Conservation (phyloP, 2,888 invertebrate genomes). For the Cynaeus angustus region DNA sequence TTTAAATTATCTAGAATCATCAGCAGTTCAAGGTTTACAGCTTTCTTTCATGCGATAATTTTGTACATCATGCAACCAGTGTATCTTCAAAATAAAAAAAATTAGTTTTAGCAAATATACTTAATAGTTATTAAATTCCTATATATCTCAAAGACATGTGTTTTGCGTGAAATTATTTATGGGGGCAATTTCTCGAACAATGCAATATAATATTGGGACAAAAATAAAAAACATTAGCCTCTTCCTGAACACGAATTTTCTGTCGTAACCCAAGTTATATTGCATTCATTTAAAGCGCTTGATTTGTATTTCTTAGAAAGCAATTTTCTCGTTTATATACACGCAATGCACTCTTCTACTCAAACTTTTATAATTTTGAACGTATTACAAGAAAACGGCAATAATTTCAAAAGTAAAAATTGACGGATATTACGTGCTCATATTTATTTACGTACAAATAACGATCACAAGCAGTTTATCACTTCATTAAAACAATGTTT, state of each 20-base stretch:
- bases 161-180: constrained; percentile 55
- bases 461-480: background rate
- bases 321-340: constrained; percentile 56
- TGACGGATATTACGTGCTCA: background rate
- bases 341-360: constrained; percentile 53
- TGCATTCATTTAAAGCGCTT: constrained; percentile 52
- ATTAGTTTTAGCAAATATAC: background rate
- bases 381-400: constrained; percentile 27
- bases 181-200: constrained; percentile 53
- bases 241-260: constrained; percentile 59
- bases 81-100: constrained; percentile 3
- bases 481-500: background rate
- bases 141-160: background rate
- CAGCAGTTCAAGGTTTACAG: constrained; percentile 29
- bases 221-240: constrained; percentile 56
- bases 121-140: background rate
- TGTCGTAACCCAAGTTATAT: constrained; percentile 58
- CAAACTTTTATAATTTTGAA: constrained; percentile 40
- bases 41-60: constrained; percentile 32
- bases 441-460: background rate
- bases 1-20: constrained; percentile 24
- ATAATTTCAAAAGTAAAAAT: constrained; percentile 2
- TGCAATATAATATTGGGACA: constrained; percentile 56
- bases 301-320: constrained; percentile 55
- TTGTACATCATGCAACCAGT: constrained; percentile 7